Conservation (phyloP, 1,140 invertebrate genomes). For the Drosophila sechellia region DNA sequence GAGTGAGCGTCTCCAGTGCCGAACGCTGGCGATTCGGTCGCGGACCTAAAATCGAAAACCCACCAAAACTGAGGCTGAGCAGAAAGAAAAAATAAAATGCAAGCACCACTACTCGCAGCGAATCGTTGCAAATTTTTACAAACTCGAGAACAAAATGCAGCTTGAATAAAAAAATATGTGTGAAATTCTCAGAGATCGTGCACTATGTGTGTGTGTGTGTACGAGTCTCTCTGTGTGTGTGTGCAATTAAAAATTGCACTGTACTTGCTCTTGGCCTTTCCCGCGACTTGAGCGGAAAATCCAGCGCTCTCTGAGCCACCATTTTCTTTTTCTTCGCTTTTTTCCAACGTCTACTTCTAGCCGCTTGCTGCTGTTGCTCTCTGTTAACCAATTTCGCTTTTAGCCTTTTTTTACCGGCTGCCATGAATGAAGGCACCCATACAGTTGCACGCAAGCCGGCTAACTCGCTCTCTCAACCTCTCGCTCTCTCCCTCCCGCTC, state of each 20-base stretch:
- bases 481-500: conserved; percentile 30
- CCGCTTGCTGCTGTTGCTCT: conserved; percentile 23
- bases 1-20: conserved; percentile 75
- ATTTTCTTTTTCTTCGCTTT: conserved; percentile 66
- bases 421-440: conserved; percentile 76
- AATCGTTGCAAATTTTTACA: conserved; percentile 52
- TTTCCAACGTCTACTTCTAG: conserved; percentile 6
- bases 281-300: conserved; percentile 17
- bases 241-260: conserved; percentile 78
- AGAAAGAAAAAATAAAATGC: conserved; percentile 1
- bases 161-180: conserved; percentile 33
- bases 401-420: conserved; percentile 77
- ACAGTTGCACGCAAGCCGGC: conserved; percentile 41
- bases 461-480: conserved; percentile 5
- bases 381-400: conserved; percentile 78
- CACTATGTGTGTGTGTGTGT: conserved; percentile 1
- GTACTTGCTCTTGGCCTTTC: conserved; percentile 53
- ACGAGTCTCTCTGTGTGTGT: conserved; percentile 28
- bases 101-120: conserved; percentile 12
- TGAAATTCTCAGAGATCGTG: conserved; percentile 46
- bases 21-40: conserved; percentile 63
- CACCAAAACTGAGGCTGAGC: conserved; percentile 37
- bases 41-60: conserved; percentile 58
- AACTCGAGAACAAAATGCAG: conserved; percentile 74
- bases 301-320: conserved; percentile 61